These are phyloP conservation scores for Steatocranus sp. DNA, from an alignment of 2,797 vertebrate species.

Conservation along the genomic window DNA sequence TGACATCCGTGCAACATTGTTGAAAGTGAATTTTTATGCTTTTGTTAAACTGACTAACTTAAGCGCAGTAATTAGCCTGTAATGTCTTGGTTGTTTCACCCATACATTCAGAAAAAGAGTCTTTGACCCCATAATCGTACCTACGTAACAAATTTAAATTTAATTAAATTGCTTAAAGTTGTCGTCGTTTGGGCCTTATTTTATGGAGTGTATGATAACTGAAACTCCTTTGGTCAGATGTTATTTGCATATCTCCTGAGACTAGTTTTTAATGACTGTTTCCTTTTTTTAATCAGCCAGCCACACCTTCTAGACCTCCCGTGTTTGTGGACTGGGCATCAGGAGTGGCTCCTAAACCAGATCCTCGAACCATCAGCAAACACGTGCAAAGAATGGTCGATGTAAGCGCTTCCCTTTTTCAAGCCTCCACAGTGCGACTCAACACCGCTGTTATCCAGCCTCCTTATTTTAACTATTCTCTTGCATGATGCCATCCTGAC, in stretches of 20 bases:
- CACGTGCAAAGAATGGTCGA: constrained; percentile 94
- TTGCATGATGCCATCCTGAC: constrained; percentile 8
- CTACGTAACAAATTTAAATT: not conserved
- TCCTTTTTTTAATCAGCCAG: constrained; percentile 74
- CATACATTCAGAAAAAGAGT: not conserved
- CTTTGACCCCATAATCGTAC: not conserved
- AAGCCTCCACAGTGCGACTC: not conserved
- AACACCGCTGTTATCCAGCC: constrained; percentile 13
- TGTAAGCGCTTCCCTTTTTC: constrained; percentile 72
- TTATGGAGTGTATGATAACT: not conserved
- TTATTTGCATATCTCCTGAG: not conserved
- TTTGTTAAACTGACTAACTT: not conserved
- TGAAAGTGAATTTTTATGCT: not conserved
- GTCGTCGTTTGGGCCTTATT: not conserved
- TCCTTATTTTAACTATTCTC: constrained; percentile 16
- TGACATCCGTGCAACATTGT: not conserved
- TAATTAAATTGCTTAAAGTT: not conserved
- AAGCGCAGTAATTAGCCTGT: not conserved
- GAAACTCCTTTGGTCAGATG: not conserved
- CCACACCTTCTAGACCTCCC: constrained; percentile 88
- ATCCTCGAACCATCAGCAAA: constrained; percentile 93
- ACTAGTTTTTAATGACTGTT: constrained; percentile 5
- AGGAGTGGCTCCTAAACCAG: constrained; percentile 90
- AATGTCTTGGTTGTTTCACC: not conserved
- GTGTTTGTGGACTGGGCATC: constrained; percentile 93